Base-by-base conservation (phyloP, 2,888 invertebrate genomes). In the Germaria angustata region DNA sequence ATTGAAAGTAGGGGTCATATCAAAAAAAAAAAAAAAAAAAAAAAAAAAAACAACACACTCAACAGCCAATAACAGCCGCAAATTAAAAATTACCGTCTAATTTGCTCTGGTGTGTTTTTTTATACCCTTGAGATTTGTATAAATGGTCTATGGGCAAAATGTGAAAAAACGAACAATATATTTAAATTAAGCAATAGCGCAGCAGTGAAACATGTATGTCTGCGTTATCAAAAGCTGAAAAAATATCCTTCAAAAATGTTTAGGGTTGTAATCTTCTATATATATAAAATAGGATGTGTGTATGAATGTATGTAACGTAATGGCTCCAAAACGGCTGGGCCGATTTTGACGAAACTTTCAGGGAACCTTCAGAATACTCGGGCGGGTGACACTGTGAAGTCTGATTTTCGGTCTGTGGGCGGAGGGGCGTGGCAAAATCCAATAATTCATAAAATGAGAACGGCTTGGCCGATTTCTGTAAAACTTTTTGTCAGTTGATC, bases 61-160 rank as follows among this genome's bases (percentile, higher is more conserved):
- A 57, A 11, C 4, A 46, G 46, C 6, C 49, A 59, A 71, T 59
- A 59, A 49, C 20, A 61, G 4, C 4, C 13, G 39, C 2, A 39
- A 61, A 39, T 61, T 72, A 28, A 72, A 72, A 72, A 72, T 72
- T 61, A 51, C 49, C 51, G 49, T 24, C 28, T 61, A 72, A 72
- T 72, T 72, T 61, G 7, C 22, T 36, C 49, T 36, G 15, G 49
- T 49, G 13, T 6, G 5, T n/a, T 15, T 55, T 41, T 13, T 4
- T n/a, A 17, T 71, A 36, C n/a, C 71, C 71, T 71, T 59, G 71
- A 71, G 59, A 71, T 36, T 15, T 28, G 46, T 28, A 28, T 7
- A n/a, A 46, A 13, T 34, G n/a, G n/a, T n/a, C 34, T 22, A 2
- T 49, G 20, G 8, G 7, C 9, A 22, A 57, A 36, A n/a, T 46